Evolutionary conservation across 2,888 invertebrate genomes (phyloP).

Genomic region (Acleris cristana): DNA sequence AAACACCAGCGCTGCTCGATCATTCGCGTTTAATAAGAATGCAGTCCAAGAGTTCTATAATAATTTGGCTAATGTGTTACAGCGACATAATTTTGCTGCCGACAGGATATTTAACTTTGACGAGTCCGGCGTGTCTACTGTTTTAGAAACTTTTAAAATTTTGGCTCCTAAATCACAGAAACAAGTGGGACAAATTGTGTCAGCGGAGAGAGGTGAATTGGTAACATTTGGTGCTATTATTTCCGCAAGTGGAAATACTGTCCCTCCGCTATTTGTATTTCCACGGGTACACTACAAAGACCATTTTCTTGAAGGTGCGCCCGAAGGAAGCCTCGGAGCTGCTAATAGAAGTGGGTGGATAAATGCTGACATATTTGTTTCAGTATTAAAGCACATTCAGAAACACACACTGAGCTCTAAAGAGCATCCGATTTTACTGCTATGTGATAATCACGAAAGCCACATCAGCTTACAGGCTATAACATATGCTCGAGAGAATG

Average conservation of each 20-base stretch:
- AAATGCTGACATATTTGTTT: slow-evolving; percentile 28
- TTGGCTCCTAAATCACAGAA: slow-evolving; percentile 26
- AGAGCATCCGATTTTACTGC: too few species aligned
- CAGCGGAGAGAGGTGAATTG: slow-evolving; percentile 54
- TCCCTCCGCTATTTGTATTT: slow-evolving; percentile 52
- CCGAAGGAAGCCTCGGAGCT: slow-evolving; percentile 33
- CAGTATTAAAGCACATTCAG: slow-evolving; percentile 29
- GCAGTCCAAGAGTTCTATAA: neutral
- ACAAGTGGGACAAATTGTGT: slow-evolving; percentile 52
- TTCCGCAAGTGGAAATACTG: slow-evolving; percentile 48
- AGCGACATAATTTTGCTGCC: neutral
- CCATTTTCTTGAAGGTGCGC: slow-evolving; percentile 34
- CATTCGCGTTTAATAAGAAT: neutral
- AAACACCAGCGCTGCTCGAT: neutral
- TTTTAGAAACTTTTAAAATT: neutral
- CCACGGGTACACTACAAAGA: slow-evolving; percentile 44
- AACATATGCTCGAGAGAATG: too few species aligned
- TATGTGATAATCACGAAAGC: too few species aligned
- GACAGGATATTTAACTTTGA: slow-evolving; percentile 1
- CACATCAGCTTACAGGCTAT: too few species aligned
- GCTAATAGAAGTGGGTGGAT: too few species aligned
- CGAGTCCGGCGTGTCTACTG: slow-evolving; percentile 1
- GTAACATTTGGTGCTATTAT: slow-evolving; percentile 57
- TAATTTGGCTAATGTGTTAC: neutral
- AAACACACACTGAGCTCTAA: neutral